Evolutionary conservation across 2,797 vertebrate species (phyloP), one percentile per base, ranked within the genome.

Genomic region (Pelodytes ibericus): DNA sequence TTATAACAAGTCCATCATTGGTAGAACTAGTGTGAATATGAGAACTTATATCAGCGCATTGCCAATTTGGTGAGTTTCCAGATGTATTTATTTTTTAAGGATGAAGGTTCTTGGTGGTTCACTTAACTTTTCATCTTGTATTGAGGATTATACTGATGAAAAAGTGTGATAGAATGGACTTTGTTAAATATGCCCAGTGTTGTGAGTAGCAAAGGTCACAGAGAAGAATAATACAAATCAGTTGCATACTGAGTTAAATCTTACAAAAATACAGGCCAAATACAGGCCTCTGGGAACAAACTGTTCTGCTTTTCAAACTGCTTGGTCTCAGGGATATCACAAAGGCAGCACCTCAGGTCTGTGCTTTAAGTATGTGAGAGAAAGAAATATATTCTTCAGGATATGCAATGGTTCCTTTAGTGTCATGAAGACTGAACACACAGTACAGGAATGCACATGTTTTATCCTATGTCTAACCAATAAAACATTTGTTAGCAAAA

Each of bases 231-330:
- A 62, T 62, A 33, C 59, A 68, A 68, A 51, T 66, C 64, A 51
- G 25, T n/a, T 49, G 25, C 64, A 47, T 66, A 18, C 41, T 66
- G 64, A 49, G 64, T 7, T 49, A 25, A 49, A n/a, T 49, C 39
- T 30, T 61, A 3, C 10, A 29, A 67, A 67, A 69, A 69, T 36
- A 33, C 66, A 57, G 31, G 49, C 27, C n/a, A 67, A 69, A 69
- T 36, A 33, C 66, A 57, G 31, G 49, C 27, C n/a, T 29, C 16
- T 11, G 49, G 49, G 29, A 30, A 68, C 41, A 66, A 20, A 68
- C 51, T 68, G 65, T 68, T 53, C 47, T 51, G 2, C 29, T 22
- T 53, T 22, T 31, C 18, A 30, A 53, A 53, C 11, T 18, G 11
- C 30, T 62, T 20, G 59, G 18, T 62, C 3, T 62, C 59, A 33